Percentiles rank a stretch among this genome's conserved stretches.
These are phyloP conservation scores for Morphnarchus princeps DNA, from an alignment of 2,113 vertebrate species.

Conservation along the genomic window DNA sequence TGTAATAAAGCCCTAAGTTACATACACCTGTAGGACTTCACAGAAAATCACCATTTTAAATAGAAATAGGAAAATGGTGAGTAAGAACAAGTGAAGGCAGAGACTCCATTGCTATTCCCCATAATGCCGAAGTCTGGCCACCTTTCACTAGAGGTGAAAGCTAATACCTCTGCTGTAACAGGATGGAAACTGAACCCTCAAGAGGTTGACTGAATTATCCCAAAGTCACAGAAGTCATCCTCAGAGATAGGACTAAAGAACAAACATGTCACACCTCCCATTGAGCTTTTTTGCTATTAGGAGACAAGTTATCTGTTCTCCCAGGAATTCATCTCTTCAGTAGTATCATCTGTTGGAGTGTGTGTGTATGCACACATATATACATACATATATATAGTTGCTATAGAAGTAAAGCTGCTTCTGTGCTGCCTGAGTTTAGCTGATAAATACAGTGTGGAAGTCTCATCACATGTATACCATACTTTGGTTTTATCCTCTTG, in stretches of 20 bases:
- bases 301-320: not conserved
- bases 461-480: not conserved
- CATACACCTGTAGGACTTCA: not conserved
- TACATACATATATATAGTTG: not conserved
- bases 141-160: not conserved
- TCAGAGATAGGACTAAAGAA: not conserved
- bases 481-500: not conserved
- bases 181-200: not conserved
- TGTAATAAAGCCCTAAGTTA: not conserved
- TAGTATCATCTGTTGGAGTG: not conserved
- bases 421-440: not conserved
- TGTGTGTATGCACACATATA: accelerated
- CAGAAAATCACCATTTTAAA: not conserved
- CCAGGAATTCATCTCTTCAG: not conserved
- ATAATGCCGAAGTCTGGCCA: not conserved
- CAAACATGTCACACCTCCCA: not conserved
- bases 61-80: not conserved
- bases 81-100: not conserved
- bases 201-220: not conserved
- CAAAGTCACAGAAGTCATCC: not conserved
- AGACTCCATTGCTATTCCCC: not conserved
- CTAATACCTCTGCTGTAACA: not conserved
- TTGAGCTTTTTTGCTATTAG: not conserved
- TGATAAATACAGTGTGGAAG: not conserved
- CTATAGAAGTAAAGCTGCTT: not conserved